phyloP scores from a whole-genome alignment of 2,888 invertebrate genomes.

The Bedellia somnulentella region DNA sequence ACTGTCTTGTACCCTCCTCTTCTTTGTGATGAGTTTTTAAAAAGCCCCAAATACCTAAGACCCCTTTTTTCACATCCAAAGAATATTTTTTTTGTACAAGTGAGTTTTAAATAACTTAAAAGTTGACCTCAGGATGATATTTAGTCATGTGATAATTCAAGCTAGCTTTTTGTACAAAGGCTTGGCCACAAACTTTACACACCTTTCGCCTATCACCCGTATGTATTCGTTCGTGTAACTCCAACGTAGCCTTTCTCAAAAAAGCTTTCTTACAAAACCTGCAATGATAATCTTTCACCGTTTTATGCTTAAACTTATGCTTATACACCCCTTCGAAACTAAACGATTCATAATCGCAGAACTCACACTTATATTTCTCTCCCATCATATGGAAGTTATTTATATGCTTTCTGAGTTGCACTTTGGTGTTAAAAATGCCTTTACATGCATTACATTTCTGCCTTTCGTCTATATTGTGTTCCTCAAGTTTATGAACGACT shows the following conservation, averaged over 20 bases:
- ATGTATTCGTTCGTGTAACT: constrained; percentile 36
- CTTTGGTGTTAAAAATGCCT: constrained; percentile 25
- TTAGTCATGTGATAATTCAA: constrained; percentile 46
- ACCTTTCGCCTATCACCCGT: constrained; percentile 37
- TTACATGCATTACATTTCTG: constrained; percentile 34
- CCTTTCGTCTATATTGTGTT: constrained; percentile 31
- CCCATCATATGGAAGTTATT: constrained; percentile 42
- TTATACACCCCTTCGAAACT: constrained; percentile 27
- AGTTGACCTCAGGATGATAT: constrained; percentile 40
- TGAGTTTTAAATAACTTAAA: constrained; percentile 13
- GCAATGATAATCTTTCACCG: constrained; percentile 39
- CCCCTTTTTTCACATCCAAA: background rate
- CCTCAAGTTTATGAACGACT: constrained; percentile 27
- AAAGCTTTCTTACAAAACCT: constrained; percentile 44
- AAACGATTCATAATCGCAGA: constrained; percentile 35
- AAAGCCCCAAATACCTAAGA: background rate
- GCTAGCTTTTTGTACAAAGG: constrained; percentile 47
- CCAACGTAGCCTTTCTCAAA: constrained; percentile 26
- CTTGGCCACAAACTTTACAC: constrained; percentile 33
- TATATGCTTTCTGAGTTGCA: constrained; percentile 26
- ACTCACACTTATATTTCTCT: constrained; percentile 25
- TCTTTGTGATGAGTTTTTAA: background rate
- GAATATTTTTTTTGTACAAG: background rate
- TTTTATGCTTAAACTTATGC: constrained; percentile 40
- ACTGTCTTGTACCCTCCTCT: no score